Evolutionary conservation across 2,797 vertebrate species (phyloP).

Genomic region (Cebuella pygmaea): DNA sequence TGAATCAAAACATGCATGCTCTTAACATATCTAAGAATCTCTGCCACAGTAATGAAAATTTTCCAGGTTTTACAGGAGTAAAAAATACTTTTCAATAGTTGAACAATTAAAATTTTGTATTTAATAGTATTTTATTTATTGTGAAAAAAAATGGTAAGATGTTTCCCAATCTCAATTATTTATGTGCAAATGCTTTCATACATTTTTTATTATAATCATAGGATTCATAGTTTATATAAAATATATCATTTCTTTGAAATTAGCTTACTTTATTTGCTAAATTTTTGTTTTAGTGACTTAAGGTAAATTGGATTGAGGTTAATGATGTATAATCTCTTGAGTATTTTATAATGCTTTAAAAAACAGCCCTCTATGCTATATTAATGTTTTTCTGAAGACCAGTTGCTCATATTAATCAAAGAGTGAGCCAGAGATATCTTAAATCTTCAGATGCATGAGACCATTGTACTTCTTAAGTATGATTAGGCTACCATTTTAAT

Average conservation of each 20-base stretch:
- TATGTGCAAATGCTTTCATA: conserved; percentile 7
- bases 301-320: conserved; percentile 28
- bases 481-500: conserved; percentile 36
- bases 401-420: conserved; percentile 37
- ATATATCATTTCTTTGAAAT: conserved; percentile 46
- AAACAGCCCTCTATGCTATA: neutral
- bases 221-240: conserved; percentile 13
- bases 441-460: neutral
- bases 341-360: conserved; percentile 38
- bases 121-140: conserved; percentile 18
- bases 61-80: conserved; percentile 29
- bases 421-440: conserved; percentile 30
- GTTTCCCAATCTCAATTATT: conserved; percentile 37
- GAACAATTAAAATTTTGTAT: conserved; percentile 43
- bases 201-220: conserved; percentile 33
- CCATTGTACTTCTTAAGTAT: conserved; percentile 11
- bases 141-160: neutral
- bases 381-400: conserved; percentile 28
- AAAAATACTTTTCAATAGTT: conserved; percentile 51
- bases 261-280: conserved; percentile 40
- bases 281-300: conserved; percentile 49
- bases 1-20: conserved; percentile 35
- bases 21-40: neutral
- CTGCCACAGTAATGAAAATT: conserved; percentile 33
- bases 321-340: conserved; percentile 18